Percentiles rank a stretch among this genome's conserved stretches.
These are phyloP conservation scores for Chlorops oryzae DNA, from an alignment of 1,140 invertebrate species.

Conservation along the genomic window DNA sequence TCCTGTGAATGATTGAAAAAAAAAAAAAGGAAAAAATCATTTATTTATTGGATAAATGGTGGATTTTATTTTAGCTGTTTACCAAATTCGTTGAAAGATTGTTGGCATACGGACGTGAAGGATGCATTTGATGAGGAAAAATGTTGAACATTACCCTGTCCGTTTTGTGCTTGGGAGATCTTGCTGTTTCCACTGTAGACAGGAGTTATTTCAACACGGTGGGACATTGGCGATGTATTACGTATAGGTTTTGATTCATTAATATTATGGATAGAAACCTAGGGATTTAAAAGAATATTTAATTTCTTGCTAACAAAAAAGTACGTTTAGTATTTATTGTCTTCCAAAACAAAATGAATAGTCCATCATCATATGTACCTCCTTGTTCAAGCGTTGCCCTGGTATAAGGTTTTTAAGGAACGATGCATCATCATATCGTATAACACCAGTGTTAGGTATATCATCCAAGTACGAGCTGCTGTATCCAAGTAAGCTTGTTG, in stretches of 20 bases:
- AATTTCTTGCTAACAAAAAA: conserved; percentile 1
- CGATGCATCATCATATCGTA: conserved; percentile 47
- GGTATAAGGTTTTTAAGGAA: conserved; percentile 53
- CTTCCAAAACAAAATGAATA: background rate
- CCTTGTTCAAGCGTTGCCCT: conserved; percentile 53
- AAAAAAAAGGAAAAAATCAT: no score
- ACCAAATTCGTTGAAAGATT: no score
- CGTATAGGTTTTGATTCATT: conserved; percentile 52
- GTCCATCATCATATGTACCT: no score
- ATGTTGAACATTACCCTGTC: no score
- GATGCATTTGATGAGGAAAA: no score
- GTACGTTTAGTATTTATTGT: background rate
- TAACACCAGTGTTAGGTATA: conserved; percentile 43
- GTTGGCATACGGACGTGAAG: no score
- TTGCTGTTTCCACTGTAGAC: conserved; percentile 39
- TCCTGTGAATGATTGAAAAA: no score
- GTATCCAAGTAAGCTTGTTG: conserved; percentile 43
- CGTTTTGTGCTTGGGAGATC: no score
- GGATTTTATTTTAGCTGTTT: no score
- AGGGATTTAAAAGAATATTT: conserved; percentile 1
- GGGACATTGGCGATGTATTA: conserved; percentile 46
- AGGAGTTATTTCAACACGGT: conserved; percentile 47
- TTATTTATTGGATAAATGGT: no score
- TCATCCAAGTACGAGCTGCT: conserved; percentile 46
- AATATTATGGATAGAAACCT: conserved; percentile 55